phyloP scores from a whole-genome alignment of 64 coral and sea anemone genomes.

The Stylophora pistillata region DNA sequence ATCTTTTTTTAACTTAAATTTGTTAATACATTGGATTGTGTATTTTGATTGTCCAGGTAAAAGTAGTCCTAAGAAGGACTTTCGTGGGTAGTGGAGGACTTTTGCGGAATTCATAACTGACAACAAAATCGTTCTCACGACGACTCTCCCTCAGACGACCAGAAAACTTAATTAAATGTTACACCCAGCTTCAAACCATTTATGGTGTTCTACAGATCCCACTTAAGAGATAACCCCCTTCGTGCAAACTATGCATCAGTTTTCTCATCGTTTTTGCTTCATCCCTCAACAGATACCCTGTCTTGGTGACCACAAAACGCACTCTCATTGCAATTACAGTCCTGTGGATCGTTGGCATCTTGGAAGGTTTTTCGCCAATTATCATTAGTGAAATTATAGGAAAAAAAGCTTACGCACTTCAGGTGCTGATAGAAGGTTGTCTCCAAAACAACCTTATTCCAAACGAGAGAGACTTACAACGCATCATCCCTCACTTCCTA shows the following conservation, averaged over 20 bases:
- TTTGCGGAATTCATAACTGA: no score
- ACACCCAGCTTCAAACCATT: no score
- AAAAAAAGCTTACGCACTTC: neutral
- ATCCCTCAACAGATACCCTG: neutral
- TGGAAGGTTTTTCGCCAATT: neutral
- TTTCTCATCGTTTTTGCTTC: neutral
- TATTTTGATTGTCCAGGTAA: no score
- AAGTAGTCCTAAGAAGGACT: no score
- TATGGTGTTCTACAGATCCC: no score
- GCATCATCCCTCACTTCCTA: neutral
- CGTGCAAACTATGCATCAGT: neutral
- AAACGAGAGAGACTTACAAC: neutral
- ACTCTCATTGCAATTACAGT: neutral
- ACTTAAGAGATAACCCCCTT: no score
- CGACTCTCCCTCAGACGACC: no score
- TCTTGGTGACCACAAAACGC: neutral
- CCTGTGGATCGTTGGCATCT: neutral
- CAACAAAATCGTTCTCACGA: no score
- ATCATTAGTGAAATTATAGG: neutral
- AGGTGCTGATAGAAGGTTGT: neutral
- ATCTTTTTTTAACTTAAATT: neutral
- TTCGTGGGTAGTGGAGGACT: no score
- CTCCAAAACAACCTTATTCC: constrained; percentile 8
- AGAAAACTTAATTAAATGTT: no score
- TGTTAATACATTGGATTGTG: no score